Conservation (phyloP, 1,140 invertebrate species). For the Cotesia chilonis region DNA sequence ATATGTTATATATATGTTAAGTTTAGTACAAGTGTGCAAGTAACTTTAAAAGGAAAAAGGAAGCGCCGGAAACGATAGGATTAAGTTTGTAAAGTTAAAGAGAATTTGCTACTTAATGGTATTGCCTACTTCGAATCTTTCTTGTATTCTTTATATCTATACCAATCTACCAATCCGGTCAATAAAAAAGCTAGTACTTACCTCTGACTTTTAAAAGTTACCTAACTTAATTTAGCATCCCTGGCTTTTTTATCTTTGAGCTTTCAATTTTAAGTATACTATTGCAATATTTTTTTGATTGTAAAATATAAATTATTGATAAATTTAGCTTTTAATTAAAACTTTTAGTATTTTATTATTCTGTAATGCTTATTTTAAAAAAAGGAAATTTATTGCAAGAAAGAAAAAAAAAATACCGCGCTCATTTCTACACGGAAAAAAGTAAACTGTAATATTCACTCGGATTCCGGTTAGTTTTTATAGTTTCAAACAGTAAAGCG, state of each 20-base stretch:
- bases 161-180: not conserved
- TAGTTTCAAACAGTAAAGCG: too few relatives aligned
- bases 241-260: not conserved
- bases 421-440: too few relatives aligned
- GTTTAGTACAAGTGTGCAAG: not conserved
- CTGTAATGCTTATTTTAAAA: too few relatives aligned
- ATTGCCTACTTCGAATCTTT: slow-evolving; percentile 48
- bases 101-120: slow-evolving; percentile 51
- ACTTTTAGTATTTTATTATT: too few relatives aligned
- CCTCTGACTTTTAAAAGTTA: not conserved
- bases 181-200: slow-evolving; percentile 15
- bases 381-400: too few relatives aligned
- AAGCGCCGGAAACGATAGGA: slow-evolving; percentile 13
- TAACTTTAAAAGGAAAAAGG: not conserved
- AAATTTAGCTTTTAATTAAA: too few relatives aligned
- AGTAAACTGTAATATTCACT: too few relatives aligned
- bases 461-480: too few relatives aligned
- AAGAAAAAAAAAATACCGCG: too few relatives aligned
- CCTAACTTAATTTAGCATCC: slow-evolving; percentile 1
- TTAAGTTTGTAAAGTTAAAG: slow-evolving; percentile 29
- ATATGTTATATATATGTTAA: too few relatives aligned
- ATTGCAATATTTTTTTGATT: too few relatives aligned
- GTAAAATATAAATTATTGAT: too few relatives aligned
- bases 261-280: not conserved
- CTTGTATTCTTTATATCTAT: not conserved